phyloP scores from a whole-genome alignment of 2,888 invertebrate species.

The Steromphala cineraria region DNA sequence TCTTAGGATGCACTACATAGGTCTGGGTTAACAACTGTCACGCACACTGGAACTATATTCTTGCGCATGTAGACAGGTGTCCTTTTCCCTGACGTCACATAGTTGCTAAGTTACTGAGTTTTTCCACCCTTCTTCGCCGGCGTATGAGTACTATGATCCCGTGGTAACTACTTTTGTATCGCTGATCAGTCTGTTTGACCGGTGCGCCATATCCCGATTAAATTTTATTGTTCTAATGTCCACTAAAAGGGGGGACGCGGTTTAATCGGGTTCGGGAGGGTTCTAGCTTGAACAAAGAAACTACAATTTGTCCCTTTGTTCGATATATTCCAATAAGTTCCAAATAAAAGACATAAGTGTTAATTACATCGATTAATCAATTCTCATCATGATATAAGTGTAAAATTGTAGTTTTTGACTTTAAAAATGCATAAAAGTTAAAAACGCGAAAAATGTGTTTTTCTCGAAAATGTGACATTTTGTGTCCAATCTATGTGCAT shows the following conservation, averaged over 20 bases:
- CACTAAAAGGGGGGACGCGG: not conserved
- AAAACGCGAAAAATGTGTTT: conserved; percentile 20
- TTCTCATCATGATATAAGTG: conserved; percentile 3
- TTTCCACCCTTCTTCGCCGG: conserved; percentile 37
- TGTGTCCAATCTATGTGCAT: not conserved
- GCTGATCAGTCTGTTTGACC: conserved; percentile 20
- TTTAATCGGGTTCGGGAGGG: not conserved
- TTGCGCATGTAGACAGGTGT: conserved; percentile 56
- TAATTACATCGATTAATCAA: not conserved
- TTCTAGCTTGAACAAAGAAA: conserved; percentile 16
- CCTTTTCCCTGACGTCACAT: conserved; percentile 52
- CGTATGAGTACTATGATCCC: conserved; percentile 33
- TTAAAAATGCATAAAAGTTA: not conserved
- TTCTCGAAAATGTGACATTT: conserved; percentile 11
- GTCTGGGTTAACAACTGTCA: conserved; percentile 37
- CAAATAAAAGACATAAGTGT: not conserved
- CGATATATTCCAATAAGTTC: not conserved
- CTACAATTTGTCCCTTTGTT: not conserved
- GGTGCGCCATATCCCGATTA: not conserved
- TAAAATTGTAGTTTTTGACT: not conserved
- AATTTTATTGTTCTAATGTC: conserved; percentile 1
- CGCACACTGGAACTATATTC: conserved; percentile 57
- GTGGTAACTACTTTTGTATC: conserved; percentile 8
- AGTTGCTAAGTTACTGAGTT: conserved; percentile 56
- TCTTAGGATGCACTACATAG: conserved; percentile 30